These are phyloP conservation scores for Sigmodon hispidus DNA, from an alignment of 2,113 vertebrate genomes.

Conservation along the genomic window DNA sequence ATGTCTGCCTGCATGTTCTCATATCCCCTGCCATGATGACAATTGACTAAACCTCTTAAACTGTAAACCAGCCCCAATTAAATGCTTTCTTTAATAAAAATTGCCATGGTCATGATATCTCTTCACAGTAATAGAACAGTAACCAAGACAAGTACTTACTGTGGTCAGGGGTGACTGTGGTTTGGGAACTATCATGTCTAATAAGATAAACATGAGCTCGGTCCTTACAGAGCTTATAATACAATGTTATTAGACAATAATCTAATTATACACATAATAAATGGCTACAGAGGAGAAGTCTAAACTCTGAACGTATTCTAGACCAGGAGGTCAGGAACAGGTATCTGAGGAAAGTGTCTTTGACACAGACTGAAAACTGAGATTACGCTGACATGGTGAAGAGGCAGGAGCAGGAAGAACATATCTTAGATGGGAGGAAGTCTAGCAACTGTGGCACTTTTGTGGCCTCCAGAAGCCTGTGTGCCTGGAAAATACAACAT, in stretches of 20 bases:
- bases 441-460: no score
- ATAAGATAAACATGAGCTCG: not conserved
- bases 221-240: not conserved
- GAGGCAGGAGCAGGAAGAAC: not conserved
- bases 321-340: not conserved
- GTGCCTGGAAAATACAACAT: not conserved
- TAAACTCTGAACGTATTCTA: slow-evolving; percentile 5
- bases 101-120: not conserved
- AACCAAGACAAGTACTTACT: not conserved
- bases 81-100: not conserved
- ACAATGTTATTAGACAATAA: not conserved
- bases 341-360: not conserved
- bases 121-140: not conserved
- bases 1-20: not conserved
- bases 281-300: slow-evolving; percentile 26
- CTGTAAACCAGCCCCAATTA: not conserved
- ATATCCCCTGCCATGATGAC: not conserved
- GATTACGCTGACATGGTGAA: not conserved
- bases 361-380: slow-evolving; percentile 6
- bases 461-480: not conserved
- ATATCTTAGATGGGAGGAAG: not conserved
- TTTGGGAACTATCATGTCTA: not conserved
- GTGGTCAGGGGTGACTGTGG: not conserved
- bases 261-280: slow-evolving; percentile 25
- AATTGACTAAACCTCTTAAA: not conserved